Percentiles rank a stretch among this genome's conserved stretches.
Conservation (phyloP, 1,140 invertebrate species). For the Archivesica marissinica region DNA sequence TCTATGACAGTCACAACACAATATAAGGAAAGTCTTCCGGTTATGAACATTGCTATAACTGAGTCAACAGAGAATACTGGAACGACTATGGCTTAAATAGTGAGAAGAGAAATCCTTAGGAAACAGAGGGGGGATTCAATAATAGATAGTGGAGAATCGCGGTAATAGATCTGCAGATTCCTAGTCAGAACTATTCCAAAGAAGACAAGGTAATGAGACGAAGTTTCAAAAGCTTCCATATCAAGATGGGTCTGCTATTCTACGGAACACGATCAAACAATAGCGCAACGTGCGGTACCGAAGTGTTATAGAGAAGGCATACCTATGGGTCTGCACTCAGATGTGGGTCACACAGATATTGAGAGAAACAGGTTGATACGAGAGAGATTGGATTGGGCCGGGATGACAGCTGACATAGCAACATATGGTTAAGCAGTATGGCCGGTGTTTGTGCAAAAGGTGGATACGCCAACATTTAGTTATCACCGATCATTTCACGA, state of each 20-base stretch:
- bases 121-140: neutral
- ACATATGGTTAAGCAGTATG: conserved; percentile 20
- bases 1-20: no score
- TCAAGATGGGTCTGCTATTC: conserved; percentile 29
- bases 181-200: neutral
- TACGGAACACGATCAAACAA: neutral
- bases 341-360: conserved; percentile 21
- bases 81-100: no score
- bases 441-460: conserved; percentile 49
- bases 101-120: neutral
- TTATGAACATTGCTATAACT: no score
- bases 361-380: neutral
- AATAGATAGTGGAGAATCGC: conserved; percentile 14
- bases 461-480: conserved; percentile 45
- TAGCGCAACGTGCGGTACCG: neutral
- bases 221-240: conserved; percentile 33
- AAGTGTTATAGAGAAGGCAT: conserved; percentile 4
- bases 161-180: neutral
- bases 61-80: no score
- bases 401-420: conserved; percentile 12
- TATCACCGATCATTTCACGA: conserved; percentile 60
- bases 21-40: no score
- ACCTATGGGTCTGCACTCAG: conserved; percentile 3
- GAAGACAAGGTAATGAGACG: conserved; percentile 8
- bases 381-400: conserved; percentile 2